phyloP scores from a whole-genome alignment of 2,797 vertebrate species.

The Pipistrellus kuhlii region DNA sequence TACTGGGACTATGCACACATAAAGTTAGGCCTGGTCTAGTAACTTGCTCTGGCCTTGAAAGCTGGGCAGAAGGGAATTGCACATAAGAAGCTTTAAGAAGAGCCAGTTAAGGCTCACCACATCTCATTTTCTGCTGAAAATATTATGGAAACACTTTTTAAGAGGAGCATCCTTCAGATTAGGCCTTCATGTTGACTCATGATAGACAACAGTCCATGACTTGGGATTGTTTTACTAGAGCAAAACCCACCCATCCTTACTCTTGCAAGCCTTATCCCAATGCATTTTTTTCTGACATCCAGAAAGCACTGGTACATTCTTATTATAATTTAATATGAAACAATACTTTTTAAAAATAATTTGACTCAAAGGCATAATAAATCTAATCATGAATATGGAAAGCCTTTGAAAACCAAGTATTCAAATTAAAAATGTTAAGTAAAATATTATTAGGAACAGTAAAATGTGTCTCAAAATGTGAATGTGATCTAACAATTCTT shows the following conservation, averaged over 20 bases:
- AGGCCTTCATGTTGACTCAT: neutral
- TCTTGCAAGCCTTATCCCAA: neutral
- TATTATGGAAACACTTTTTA: neutral
- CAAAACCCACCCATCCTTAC: neutral
- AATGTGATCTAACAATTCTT: neutral
- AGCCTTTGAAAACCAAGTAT: conserved; percentile 29
- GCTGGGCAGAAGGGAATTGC: neutral
- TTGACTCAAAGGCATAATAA: neutral
- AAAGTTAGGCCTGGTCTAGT: neutral
- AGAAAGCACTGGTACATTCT: neutral
- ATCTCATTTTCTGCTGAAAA: neutral
- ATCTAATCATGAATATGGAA: conserved; percentile 43
- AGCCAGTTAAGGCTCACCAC: neutral
- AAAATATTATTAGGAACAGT: neutral
- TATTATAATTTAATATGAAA: neutral
- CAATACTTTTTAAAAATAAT: neutral
- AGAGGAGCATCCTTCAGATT: neutral
- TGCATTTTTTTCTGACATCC: neutral
- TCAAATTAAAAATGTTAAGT: conserved; percentile 22
- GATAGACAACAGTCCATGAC: neutral
- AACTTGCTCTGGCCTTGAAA: neutral
- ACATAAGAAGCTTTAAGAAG: neutral
- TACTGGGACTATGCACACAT: neutral
- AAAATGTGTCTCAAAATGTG: conserved; percentile 34
- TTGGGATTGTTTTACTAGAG: neutral